A percentile compares a stretch with the other conserved stretches of the same genome.
These are phyloP conservation scores for Marisa cornuarietis DNA, from an alignment of 1,140 invertebrate species.

Conservation along the genomic window DNA sequence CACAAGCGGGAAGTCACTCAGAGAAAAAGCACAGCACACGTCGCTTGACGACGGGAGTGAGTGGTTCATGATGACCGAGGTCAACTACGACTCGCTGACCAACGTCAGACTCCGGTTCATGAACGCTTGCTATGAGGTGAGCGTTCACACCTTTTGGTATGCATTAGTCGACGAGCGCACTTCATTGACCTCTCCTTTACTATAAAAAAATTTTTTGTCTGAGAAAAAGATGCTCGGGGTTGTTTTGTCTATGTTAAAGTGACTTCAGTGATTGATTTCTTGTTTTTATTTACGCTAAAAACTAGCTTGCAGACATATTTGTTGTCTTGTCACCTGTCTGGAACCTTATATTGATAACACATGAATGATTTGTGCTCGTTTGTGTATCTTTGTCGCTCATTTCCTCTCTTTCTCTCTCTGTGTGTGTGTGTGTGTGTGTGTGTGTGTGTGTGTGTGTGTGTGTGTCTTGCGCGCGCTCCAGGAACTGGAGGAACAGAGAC, in stretches of 20 bases:
- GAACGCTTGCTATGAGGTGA: slow-evolving; percentile 45
- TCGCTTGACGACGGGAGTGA: too few species aligned
- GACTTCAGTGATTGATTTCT: background rate
- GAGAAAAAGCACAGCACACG: too few species aligned
- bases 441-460: background rate
- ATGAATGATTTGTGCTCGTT: background rate
- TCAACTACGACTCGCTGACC: slow-evolving; percentile 49
- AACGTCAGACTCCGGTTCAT: slow-evolving; percentile 46
- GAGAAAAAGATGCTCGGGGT: background rate
- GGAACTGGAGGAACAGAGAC: slow-evolving; percentile 58
- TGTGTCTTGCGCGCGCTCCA: too few species aligned
- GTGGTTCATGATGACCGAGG: slow-evolving; percentile 38
- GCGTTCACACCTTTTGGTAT: background rate
- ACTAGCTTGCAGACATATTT: background rate
- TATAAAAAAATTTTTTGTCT: background rate
- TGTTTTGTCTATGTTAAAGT: too few species aligned
- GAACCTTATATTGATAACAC: background rate
- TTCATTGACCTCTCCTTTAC: background rate
- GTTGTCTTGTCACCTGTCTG: background rate
- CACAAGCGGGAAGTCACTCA: too few species aligned
- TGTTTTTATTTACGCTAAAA: background rate
- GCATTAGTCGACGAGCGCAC: background rate
- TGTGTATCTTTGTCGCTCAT: too few species aligned
- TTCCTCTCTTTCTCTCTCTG: background rate
- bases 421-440: slow-evolving; percentile 1